Evolutionary conservation across 2,797 vertebrate genomes (phyloP).

Genomic region (Martes flavigula): DNA sequence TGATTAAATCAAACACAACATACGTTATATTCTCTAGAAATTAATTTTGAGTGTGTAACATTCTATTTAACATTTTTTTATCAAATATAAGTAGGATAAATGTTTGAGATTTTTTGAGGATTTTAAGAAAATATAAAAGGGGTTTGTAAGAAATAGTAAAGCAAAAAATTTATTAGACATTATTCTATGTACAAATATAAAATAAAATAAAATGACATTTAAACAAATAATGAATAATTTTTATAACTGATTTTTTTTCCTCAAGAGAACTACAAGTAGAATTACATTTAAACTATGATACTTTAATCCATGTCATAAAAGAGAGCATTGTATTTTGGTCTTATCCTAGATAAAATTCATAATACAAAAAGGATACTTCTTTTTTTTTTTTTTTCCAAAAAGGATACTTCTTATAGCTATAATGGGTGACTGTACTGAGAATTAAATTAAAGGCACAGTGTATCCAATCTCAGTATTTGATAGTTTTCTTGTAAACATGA

Average conservation of each 20-base stretch:
- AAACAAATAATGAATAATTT: not conserved
- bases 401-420: conserved; percentile 4
- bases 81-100: not conserved
- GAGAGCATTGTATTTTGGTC: conserved; percentile 59
- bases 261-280: not conserved
- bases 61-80: not conserved
- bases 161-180: conserved; percentile 41
- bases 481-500: conserved; percentile 23
- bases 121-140: not conserved
- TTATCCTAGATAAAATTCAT: conserved; percentile 35
- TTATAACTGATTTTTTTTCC: conserved; percentile 41
- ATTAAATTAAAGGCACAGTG: conserved; percentile 58
- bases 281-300: conserved; percentile 63
- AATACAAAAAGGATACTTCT: not conserved
- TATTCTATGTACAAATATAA: conserved; percentile 18
- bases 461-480: conserved; percentile 62
- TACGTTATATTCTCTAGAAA: not conserved
- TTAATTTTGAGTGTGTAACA: not conserved
- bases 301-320: conserved; percentile 61
- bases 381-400: too few relatives aligned
- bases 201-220: conserved; percentile 53
- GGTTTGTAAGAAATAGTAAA: conserved; percentile 60
- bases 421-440: conserved; percentile 58
- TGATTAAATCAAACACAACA: not conserved
- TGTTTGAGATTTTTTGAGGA: not conserved